Evolutionary conservation across 2,797 vertebrate genomes (phyloP).

Genomic region (Phataginus tricuspis): DNA sequence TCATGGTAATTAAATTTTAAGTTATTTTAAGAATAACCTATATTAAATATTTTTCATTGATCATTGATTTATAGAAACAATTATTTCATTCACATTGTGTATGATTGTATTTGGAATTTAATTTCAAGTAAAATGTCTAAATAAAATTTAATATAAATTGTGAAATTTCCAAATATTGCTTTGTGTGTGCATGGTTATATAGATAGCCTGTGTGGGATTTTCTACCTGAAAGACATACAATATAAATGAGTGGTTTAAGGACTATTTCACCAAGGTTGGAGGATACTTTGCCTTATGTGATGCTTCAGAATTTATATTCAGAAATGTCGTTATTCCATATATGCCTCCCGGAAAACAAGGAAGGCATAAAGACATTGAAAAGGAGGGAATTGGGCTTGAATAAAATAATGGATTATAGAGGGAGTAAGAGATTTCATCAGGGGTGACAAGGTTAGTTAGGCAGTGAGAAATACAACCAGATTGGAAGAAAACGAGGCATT

Average conservation of each 20-base stretch:
- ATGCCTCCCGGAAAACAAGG: background rate
- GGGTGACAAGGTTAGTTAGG: background rate
- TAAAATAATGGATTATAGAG: background rate
- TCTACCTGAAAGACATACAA: background rate
- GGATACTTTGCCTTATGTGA: background rate
- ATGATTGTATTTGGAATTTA: conserved; percentile 11
- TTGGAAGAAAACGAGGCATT: background rate
- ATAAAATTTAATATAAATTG: background rate
- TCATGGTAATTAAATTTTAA: conserved; percentile 32
- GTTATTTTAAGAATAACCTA: conserved; percentile 8
- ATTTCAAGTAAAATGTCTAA: conserved; percentile 1
- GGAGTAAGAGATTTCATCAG: background rate
- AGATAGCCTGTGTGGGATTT: background rate
- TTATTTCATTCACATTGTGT: background rate
- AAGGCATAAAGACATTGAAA: background rate
- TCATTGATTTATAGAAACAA: background rate
- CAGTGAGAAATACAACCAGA: background rate
- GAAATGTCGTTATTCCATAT: background rate
- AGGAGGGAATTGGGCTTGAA: background rate
- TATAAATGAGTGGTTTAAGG: background rate
- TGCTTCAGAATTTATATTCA: conserved; percentile 4
- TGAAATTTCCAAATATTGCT: background rate
- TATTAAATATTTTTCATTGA: conserved; percentile 22
- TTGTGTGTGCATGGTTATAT: background rate
- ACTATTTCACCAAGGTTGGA: background rate